Evolutionary conservation across 2,888 invertebrate genomes (phyloP), one percentile per base, ranked within the genome.

Genomic region (Parapristionchus giblindavisi): DNA sequence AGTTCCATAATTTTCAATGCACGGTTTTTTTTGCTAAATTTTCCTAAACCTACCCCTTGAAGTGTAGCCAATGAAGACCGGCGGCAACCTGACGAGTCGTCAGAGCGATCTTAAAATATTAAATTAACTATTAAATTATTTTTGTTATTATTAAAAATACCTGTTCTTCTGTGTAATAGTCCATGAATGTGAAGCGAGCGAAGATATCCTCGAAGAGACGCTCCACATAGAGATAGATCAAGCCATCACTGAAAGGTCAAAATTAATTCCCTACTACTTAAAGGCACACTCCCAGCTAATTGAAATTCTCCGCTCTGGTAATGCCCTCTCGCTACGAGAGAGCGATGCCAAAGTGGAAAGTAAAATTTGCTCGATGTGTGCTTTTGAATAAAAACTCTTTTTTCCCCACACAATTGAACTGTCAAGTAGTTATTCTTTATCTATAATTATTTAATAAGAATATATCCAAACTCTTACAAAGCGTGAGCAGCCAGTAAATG

Each of bases 1-100:
- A n/a, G n/a, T n/a, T n/a, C n/a, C n/a, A n/a, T n/a, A n/a, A n/a
- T n/a, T n/a, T n/a, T n/a, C n/a, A n/a, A n/a, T n/a, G n/a, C n/a
- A n/a, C n/a, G n/a, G n/a, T n/a, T n/a, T n/a, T n/a, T n/a, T n/a
- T n/a, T n/a, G n/a, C n/a, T n/a, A n/a, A n/a, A n/a, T n/a, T 43
- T 43, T 3, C 6, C 27, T 27, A 4, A 27, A 0, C 74, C 36
- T 17, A 88, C 88, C 95, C 95, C 85, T 94, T 91, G 93, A 96
- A 96, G 89, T 98, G 97, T 54, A 99, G 90, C 89, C 96, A 98
- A 89, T 96, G 96, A 0, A 97, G 90, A 0, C 93, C 96, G 87
- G 96, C 94, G 75, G 95, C 89, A 0, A 95, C 91, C 90, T 98
- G 97, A 2, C 92, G 92, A 56, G 96, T 92, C 34, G 96, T 93